Percentiles rank a stretch among this genome's conserved stretches.
phyloP scores from a whole-genome alignment of 2,888 invertebrate genomes.

The Prenolepis imparis region DNA sequence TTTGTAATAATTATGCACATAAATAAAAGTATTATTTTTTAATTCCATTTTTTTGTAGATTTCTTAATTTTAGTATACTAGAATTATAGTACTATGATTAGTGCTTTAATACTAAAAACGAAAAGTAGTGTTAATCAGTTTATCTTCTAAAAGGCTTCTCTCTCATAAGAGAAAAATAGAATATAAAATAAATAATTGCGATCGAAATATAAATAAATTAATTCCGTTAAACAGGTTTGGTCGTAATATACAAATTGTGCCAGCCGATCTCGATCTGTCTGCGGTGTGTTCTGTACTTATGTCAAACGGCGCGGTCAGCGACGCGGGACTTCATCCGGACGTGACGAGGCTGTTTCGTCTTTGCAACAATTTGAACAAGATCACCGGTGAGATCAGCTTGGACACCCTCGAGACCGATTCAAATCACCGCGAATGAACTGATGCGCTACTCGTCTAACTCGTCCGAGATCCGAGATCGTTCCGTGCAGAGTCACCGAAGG shows the following conservation, averaged over 20 bases:
- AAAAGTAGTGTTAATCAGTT: too few relatives aligned
- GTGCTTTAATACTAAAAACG: neutral
- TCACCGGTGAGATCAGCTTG: constrained; percentile 67
- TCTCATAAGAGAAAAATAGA: too few relatives aligned
- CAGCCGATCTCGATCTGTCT: constrained; percentile 70
- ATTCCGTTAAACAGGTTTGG: constrained; percentile 69
- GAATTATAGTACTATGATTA: neutral
- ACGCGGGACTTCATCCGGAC: constrained; percentile 64
- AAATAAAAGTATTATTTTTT: neutral
- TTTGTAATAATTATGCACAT: neutral
- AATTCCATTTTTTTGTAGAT: neutral
- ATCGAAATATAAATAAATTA: neutral
- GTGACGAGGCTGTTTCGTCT: constrained; percentile 71
- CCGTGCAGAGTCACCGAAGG: constrained; percentile 5
- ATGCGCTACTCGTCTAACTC: neutral
- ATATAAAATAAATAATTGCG: neutral
- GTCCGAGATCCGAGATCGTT: constrained; percentile 37
- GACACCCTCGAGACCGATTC: constrained; percentile 64
- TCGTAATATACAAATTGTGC: constrained; percentile 65
- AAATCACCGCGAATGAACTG: constrained; percentile 69
- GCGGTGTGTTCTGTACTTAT: constrained; percentile 72
- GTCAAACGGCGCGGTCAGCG: constrained; percentile 61
- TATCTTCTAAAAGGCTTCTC: too few relatives aligned
- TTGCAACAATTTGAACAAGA: constrained; percentile 72
- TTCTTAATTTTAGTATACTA: neutral